Evolutionary conservation across 2,888 invertebrate genomes (phyloP).

Genomic region (Aporophyla lueneburgensis): DNA sequence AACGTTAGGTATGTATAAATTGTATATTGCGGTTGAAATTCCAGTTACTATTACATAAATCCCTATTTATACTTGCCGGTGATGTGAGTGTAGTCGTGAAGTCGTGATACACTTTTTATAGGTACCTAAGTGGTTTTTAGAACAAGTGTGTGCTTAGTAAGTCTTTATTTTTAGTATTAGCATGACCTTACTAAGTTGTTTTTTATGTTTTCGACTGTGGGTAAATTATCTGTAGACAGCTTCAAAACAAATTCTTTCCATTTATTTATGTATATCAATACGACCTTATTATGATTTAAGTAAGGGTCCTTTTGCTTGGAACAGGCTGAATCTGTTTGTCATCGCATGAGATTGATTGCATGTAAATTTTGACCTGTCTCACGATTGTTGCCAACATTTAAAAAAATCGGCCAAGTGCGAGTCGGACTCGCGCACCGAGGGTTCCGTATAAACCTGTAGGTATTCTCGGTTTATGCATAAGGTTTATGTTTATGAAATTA

Average conservation of each 20-base stretch:
- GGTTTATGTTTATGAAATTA: too few species aligned
- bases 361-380: neutral
- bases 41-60: conserved; percentile 43
- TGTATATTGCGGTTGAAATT: conserved; percentile 45
- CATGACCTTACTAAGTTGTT: neutral
- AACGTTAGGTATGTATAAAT: conserved; percentile 1
- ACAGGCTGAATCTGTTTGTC: too few species aligned
- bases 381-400: neutral
- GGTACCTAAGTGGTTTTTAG: neutral
- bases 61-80: conserved; percentile 35
- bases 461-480: too few species aligned
- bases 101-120: conserved; percentile 16
- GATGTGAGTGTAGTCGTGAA: conserved; percentile 1
- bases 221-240: neutral
- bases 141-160: neutral
- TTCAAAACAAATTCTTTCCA: neutral
- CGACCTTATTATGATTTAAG: neutral
- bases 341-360: neutral
- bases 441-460: too few species aligned
- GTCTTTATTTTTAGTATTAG: conserved; percentile 14
- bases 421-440: too few species aligned
- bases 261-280: neutral
- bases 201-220: neutral
- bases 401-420: too few species aligned
- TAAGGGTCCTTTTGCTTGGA: neutral